Percentiles rank a stretch among this genome's conserved stretches.
These are phyloP conservation scores for Platygyra sinensis DNA, from an alignment of 64 coral and sea anemone genomes.

Conservation along the genomic window DNA sequence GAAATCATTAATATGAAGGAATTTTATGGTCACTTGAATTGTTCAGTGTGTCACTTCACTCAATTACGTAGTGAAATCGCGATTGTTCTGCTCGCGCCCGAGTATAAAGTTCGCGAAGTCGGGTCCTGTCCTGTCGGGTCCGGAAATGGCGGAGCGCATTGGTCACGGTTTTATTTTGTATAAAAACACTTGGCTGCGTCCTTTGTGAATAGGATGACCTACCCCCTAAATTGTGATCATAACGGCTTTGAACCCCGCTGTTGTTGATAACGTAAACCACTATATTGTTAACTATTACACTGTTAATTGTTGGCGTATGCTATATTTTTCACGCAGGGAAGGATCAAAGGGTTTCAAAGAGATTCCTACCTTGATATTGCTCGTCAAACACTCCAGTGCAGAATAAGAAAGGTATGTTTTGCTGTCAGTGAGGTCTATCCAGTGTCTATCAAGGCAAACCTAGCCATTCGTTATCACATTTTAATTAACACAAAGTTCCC, in stretches of 20 bases:
- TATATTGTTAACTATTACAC: not conserved
- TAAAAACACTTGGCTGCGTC: not conserved
- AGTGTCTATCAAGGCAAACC: too few relatives aligned
- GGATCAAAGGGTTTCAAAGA: not conserved
- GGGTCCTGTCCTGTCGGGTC: too few relatives aligned
- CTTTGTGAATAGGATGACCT: constrained; percentile 9
- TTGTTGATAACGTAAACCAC: not conserved
- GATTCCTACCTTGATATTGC: not conserved
- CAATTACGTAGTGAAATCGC: too few relatives aligned
- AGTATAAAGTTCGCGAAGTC: too few relatives aligned
- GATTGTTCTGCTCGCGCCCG: not conserved
- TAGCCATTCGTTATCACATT: too few relatives aligned
- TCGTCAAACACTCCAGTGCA: not conserved
- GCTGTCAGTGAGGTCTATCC: too few relatives aligned
- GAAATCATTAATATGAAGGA: not conserved
- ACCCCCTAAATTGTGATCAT: not conserved
- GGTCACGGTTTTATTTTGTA: not conserved
- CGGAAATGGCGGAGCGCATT: constrained; percentile 9
- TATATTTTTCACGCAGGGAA: not conserved
- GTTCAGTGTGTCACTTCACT: too few relatives aligned
- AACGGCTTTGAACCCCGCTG: not conserved
- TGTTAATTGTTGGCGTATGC: not conserved
- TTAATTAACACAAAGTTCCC: too few relatives aligned
- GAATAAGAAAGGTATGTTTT: not conserved
- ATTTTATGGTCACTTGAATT: too few relatives aligned